These are phyloP conservation scores for Thecophora atra DNA, from an alignment of 2,888 invertebrate genomes.

Conservation along the genomic window DNA sequence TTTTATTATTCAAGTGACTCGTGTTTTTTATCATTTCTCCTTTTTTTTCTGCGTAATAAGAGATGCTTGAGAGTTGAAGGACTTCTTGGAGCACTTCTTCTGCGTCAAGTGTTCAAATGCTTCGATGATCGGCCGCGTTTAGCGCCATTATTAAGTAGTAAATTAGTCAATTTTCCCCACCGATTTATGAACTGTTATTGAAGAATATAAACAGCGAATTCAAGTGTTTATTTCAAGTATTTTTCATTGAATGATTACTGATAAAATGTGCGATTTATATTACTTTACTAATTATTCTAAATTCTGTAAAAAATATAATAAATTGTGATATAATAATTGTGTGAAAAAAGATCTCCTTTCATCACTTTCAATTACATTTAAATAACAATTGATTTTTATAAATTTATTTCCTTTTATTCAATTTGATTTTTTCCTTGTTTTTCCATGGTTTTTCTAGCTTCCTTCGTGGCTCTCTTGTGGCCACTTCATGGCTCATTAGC, in stretches of 20 bases:
- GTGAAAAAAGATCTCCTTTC: neutral
- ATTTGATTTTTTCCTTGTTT: too few species aligned
- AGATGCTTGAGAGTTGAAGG: neutral
- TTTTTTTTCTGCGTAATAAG: neutral
- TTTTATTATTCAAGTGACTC: too few species aligned
- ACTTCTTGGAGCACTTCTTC: too few species aligned
- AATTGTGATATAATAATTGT: neutral
- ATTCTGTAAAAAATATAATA: neutral
- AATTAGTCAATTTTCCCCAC: conserved; percentile 52
- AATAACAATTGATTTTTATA: neutral
- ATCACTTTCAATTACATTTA: neutral
- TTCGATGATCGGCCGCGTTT: neutral
- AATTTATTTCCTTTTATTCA: neutral
- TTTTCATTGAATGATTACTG: neutral
- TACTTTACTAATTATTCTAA: too few species aligned
- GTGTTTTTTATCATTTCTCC: neutral
- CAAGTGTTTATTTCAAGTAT: neutral
- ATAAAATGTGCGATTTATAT: too few species aligned
- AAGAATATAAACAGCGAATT: neutral
- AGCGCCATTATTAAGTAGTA: conserved; percentile 56
- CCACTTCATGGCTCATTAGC: conserved; percentile 34
- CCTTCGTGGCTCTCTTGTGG: neutral
- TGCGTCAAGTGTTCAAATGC: neutral
- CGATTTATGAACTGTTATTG: conserved; percentile 49
- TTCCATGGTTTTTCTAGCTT: neutral